Base-by-base conservation (phyloP, 53 echinoderm and acorn worm genomes). In the Henricia sp. region DNA sequence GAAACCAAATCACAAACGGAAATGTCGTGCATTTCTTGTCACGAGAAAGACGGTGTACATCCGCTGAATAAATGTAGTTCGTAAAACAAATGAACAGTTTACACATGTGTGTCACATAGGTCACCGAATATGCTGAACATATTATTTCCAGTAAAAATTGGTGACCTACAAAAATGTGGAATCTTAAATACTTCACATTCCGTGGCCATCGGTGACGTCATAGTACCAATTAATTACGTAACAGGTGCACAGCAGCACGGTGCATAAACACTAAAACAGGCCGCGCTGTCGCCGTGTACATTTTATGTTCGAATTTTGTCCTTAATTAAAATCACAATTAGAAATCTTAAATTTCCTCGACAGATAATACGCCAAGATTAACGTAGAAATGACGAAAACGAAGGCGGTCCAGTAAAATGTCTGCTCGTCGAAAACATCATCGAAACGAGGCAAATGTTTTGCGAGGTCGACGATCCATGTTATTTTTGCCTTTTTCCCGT, bases 401-500 rank as follows among this genome's bases (percentile, higher is more conserved):
- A 97, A 42, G 12, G 91, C 92, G 14, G 94, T 94, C 99, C 99
- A 97, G 71, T 97, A 97, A 53, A 97, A 94, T 13, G 94, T 94
- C 32, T 72, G 80, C 44, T 94, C 99, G 56, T 97, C 99, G 70
- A 97, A 96, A 38, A 97, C n/a, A 20, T 97, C 99, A 8, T 71
- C 77, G 37, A 97, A 97, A 40, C 39, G 59, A 19, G 99, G 99
- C 32, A 97, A 29, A 26, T 86, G 67, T 1, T 89, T 20, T 10
- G 59, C 85, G 11, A 90, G 56, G 4, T 90, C 60, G 14, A 78
- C 70, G 10, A 90, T 70, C 86, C 85, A 86, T 2, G 85, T 85
- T 2, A 71, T 25, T 29, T 67, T 68, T 1, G 41, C 27, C 33
- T 78, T 85, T 68, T 62, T 71, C 52, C 17, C 40, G 1, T 23